Evolutionary conservation across 2,113 vertebrate species (phyloP).

Genomic region (Coreoperca whiteheadi): DNA sequence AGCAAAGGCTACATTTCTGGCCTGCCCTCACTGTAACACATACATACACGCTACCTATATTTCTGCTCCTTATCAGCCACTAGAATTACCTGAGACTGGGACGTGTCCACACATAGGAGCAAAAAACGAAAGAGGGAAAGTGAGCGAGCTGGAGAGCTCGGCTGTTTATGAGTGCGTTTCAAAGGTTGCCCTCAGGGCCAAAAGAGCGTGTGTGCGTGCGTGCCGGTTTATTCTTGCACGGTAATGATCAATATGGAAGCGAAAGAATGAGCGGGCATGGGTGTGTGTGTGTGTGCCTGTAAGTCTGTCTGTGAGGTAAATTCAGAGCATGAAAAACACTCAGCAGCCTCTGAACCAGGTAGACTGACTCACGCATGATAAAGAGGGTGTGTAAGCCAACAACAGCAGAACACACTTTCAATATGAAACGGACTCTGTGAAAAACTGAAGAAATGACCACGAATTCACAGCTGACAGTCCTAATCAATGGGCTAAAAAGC

Average conservation of each 20-base stretch:
- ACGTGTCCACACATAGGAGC: neutral
- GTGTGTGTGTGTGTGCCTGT: neutral
- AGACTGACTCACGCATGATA: neutral
- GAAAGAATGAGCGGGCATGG: conserved; percentile 25
- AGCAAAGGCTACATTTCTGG: conserved; percentile 43
- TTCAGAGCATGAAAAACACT: conserved; percentile 39
- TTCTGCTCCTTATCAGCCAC: conserved; percentile 11
- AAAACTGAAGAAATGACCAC: no score
- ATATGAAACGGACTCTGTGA: no score
- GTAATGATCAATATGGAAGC: conserved; percentile 39
- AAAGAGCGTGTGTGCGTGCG: conserved; percentile 1
- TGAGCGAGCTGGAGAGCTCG: neutral
- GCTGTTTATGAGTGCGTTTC: conserved; percentile 15
- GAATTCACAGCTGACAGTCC: neutral
- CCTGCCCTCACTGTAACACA: conserved; percentile 15
- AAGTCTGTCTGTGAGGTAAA: conserved; percentile 14
- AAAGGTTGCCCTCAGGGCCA: conserved; percentile 12
- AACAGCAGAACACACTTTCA: neutral
- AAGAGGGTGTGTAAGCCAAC: conserved; percentile 17
- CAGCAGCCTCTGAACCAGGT: conserved; percentile 2
- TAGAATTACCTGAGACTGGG: neutral
- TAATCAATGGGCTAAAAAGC: neutral
- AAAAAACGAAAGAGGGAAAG: neutral
- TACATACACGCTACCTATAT: neutral
- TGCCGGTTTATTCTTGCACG: neutral